Evolutionary conservation across 2,888 invertebrate genomes (phyloP).

Genomic region (Parelbella ahira): DNA sequence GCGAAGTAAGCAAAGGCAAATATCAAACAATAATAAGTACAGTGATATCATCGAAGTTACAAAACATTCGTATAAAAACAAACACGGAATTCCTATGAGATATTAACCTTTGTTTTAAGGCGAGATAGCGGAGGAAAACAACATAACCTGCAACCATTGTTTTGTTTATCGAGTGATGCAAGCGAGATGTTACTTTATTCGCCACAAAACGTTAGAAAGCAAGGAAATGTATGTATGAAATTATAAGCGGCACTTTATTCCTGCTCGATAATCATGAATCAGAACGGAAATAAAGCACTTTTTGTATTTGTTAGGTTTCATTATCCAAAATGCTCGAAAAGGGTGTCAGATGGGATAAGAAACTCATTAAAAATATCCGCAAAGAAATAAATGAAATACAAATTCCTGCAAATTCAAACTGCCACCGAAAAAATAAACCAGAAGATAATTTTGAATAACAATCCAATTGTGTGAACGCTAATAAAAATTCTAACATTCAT

Average conservation of each 20-base stretch:
- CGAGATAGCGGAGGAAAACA: constrained; percentile 7
- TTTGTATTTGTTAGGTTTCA: too few species aligned
- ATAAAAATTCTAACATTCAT: too few species aligned
- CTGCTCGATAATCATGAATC: background rate
- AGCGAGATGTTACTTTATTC: background rate
- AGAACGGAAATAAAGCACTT: constrained; percentile 1
- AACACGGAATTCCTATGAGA: constrained; percentile 15
- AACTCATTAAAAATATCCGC: too few species aligned
- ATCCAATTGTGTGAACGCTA: too few species aligned
- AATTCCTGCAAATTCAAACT: too few species aligned
- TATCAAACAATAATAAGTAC: constrained; percentile 7
- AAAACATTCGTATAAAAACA: constrained; percentile 13
- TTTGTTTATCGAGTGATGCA: constrained; percentile 1
- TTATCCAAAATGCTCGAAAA: too few species aligned
- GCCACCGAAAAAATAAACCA: too few species aligned
- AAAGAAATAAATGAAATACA: too few species aligned
- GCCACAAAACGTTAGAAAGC: constrained; percentile 2
- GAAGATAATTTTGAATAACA: too few species aligned
- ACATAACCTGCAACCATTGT: constrained; percentile 9
- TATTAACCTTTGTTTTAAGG: constrained; percentile 19
- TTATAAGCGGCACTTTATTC: background rate
- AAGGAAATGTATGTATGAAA: constrained; percentile 6
- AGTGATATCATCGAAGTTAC: constrained; percentile 16
- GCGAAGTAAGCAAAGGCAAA: constrained; percentile 9
- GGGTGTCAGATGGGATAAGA: too few species aligned